Evolutionary conservation across 1,140 invertebrate genomes (phyloP), one percentile per base, ranked within the genome.

Genomic region (Aphelenchoides besseyi): DNA sequence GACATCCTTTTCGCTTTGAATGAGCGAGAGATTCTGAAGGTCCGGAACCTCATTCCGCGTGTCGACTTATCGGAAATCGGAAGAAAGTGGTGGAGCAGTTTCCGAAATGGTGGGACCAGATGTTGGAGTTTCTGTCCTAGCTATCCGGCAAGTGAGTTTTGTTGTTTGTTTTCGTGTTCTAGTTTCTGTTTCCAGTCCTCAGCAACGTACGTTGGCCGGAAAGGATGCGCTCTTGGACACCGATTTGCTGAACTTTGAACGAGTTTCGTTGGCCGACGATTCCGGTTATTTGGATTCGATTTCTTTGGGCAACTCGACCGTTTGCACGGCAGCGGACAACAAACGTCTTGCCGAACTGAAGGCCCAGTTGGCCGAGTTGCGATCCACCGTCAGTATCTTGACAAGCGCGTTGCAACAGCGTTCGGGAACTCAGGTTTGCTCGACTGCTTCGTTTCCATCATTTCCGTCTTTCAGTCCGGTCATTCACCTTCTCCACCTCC

Each of bases 11-110:
- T 61, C 30, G 59, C 59, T 26, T n/a, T 61, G 16, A 18, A n/a
- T 16, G 30, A 61, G n/a, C n/a, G 30, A 2, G 59, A 61, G 59
- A 30, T 61, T 26, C n/a, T n/a, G 18, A 61, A 30, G 2, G 59
- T 61, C 26, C n/a, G 59, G 18, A n/a, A 61, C n/a, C 30, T 18
- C 30, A 68, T 68, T 26, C 67, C 54, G 26, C n/a, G 61, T 16
- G 63, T 69, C 3, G 26, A 9, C 63, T 1, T 69, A 48, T 48
- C 67, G 23, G 67, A 69, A 67, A 9, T 61, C 30, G n/a, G n/a
- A 61, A 61, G n/a, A 2, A n/a, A 23, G 41, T 48, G 12, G 12
- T 48, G 12, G 12, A 48, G 41, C 41, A 48, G 41, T 23, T 48
- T 12, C 41, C 41, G 12, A 23, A 16, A 12, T 48, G 41, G 41